Percentiles rank a stretch among this genome's conserved stretches.
Conservation (phyloP, 2,797 vertebrate genomes). For the Takifugu rubripes region DNA sequence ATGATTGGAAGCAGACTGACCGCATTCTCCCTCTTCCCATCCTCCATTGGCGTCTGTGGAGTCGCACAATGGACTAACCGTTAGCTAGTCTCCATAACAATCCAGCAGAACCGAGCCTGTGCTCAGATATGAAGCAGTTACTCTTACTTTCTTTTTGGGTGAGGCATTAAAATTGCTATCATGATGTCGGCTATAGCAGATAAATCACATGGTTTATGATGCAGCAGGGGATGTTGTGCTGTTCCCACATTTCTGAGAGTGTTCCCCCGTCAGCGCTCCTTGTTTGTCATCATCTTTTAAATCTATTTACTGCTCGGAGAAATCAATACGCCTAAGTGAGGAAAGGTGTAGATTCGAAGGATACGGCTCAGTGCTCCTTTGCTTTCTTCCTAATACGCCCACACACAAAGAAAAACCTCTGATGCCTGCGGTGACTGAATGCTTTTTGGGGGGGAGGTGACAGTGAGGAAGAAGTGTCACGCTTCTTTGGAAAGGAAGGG, state of each 20-base stretch:
- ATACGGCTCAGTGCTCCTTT: slow-evolving; percentile 52
- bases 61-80: slow-evolving; percentile 6
- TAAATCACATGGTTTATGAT: slow-evolving; percentile 71
- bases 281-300: slow-evolving; percentile 79
- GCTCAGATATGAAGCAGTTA: slow-evolving; percentile 32
- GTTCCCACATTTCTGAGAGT: slow-evolving; percentile 71
- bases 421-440: slow-evolving; percentile 30
- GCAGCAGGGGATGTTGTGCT: slow-evolving; percentile 68
- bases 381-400: slow-evolving; percentile 21
- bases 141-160: slow-evolving; percentile 43
- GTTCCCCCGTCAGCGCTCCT: slow-evolving; percentile 69
- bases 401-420: slow-evolving; percentile 1
- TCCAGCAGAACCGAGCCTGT: slow-evolving; percentile 3
- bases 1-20: slow-evolving; percentile 84
- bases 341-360: slow-evolving; percentile 73
- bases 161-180: slow-evolving; percentile 57
- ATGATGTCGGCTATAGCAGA: slow-evolving; percentile 49
- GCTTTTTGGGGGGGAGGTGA: slow-evolving; percentile 38
- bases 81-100: slow-evolving; percentile 18
- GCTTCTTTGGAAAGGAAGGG: slow-evolving; percentile 49
- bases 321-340: slow-evolving; percentile 81
- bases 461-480: slow-evolving; percentile 48
- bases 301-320: slow-evolving; percentile 78
- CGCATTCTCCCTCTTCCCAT: slow-evolving; percentile 77
- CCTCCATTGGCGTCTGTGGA: slow-evolving; percentile 78